Evolutionary conservation across 2,888 invertebrate genomes (phyloP), one percentile per base, ranked within the genome.

Genomic region (Timandra comae): DNA sequence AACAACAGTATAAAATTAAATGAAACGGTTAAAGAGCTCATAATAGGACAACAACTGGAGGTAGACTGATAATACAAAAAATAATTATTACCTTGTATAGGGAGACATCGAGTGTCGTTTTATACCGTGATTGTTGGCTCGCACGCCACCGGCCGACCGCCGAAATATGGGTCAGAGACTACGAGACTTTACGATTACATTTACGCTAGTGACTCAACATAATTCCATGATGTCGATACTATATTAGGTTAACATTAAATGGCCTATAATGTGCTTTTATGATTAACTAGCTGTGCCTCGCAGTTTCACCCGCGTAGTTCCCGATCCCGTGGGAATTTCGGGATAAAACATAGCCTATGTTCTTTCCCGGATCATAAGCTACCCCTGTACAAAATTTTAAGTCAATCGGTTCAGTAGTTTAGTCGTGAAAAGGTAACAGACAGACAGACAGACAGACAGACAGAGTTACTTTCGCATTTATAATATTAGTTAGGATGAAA

Each of bases 51-150:
- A 71, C 76, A 68, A 76, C 53, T 65, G 51, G 40, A 52, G 51
- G 63, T 53, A 60, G 63, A 68, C 63, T 65, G 53, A 64, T 60
- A 62, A 62, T 52, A 61, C 54, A 62, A 63, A 68, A 67, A 62
- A 62, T 57, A 62, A 67, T 73, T 67, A 78, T 71, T 68, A 63
- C 57, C 62, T 62, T 69, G 64, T 73, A 72, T 71, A 70, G 74
- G 76, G 73, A 71, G 76, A 73, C 72, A 72, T 72, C 70, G 63
- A 63, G 42, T 62, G 57, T 64, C 55, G 61, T 65, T 70, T 59
- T 61, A 63, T 63, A 63, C 53, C 52, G 62, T 72, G 78, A 79
- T 74, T 76, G 75, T 68, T 47, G 46, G 53, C 68, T 72, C 65
- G 74, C 78, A 79, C 76, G 74, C 65, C 43, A 60, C 30, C 50